Evolutionary conservation across 1,140 invertebrate genomes (phyloP), one percentile per base, ranked within the genome.

Genomic region (Radopholus similis): DNA sequence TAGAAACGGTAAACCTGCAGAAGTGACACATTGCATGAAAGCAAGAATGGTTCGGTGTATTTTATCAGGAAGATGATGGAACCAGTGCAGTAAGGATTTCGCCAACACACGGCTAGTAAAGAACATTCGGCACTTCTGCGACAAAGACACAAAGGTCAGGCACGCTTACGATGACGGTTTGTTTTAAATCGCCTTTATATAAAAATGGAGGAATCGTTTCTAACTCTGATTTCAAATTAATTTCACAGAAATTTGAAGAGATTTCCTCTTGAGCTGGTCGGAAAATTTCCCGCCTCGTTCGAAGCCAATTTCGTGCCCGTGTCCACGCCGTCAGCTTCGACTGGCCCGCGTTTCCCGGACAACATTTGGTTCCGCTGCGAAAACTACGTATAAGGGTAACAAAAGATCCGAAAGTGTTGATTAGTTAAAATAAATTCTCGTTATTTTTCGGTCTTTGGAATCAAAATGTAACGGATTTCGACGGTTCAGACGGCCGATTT

Each of bases 401-500:
- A n/a, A n/a, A n/a, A n/a, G n/a, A n/a, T n/a, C n/a, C n/a, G n/a
- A 6, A 47, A 47, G 18, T 47, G 18, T 47, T 47, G 5, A 47
- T 21, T 21, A 47, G 26, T 47, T 47, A 47, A 6, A 47, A 47
- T 5, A 47, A 47, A 47, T 47, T 47, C 26, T 6, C 26, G 5
- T 47, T 47, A 47, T 47, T 47, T 47, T 47, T 47, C 44, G 49
- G 32, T n/a, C n/a, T n/a, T n/a, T n/a, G n/a, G n/a, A n/a, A n/a
- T n/a, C n/a, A n/a, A n/a, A n/a, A 28, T 51, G 26, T 51, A 9
- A 2, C 26, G 8, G 28, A 49, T 49, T 49, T 49, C 28, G 8
- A 23, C 8, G 35, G 38, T 60, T 91, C 93, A 0, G 93, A 93
- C 2, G 95, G 95, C 1, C 89, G 89, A 71, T 86, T 98, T 0